Evolutionary conservation across 2,113 vertebrate species (phyloP).

Genomic region (Microcebus jonahi): DNA sequence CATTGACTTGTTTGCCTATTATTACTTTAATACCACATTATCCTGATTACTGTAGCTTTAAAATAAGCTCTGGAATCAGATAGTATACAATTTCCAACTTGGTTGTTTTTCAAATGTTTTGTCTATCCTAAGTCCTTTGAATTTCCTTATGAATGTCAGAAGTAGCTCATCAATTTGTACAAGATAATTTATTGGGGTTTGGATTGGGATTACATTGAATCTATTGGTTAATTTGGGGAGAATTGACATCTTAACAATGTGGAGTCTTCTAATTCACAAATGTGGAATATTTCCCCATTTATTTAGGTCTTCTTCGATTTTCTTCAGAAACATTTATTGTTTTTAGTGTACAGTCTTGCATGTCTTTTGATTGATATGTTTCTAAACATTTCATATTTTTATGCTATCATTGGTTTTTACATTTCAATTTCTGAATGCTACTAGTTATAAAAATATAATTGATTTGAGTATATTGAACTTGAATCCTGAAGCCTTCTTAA

Average conservation of each 20-base stretch:
- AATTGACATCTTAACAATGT: neutral
- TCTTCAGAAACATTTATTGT: neutral
- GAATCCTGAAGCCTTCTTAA: neutral
- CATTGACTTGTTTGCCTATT: neutral
- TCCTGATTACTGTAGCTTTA: neutral
- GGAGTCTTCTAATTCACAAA: neutral
- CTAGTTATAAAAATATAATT: neutral
- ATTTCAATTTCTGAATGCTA: neutral
- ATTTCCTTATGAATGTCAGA: neutral
- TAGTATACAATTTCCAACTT: neutral
- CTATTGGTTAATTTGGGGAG: neutral
- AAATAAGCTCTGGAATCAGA: neutral
- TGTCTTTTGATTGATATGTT: neutral
- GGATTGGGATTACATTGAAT: neutral
- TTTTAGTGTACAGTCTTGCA: neutral
- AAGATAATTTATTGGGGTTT: slow-evolving; percentile 4
- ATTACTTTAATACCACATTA: neutral
- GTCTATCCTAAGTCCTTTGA: neutral
- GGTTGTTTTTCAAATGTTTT: slow-evolving; percentile 21
- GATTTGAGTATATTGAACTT: neutral
- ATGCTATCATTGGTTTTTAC: neutral
- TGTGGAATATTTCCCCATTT: neutral
- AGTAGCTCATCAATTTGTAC: neutral
- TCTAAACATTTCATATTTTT: neutral
- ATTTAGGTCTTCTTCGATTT: neutral